Conservation (phyloP, 1,140 invertebrate genomes). For the Diachasmimorpha longicaudata region DNA sequence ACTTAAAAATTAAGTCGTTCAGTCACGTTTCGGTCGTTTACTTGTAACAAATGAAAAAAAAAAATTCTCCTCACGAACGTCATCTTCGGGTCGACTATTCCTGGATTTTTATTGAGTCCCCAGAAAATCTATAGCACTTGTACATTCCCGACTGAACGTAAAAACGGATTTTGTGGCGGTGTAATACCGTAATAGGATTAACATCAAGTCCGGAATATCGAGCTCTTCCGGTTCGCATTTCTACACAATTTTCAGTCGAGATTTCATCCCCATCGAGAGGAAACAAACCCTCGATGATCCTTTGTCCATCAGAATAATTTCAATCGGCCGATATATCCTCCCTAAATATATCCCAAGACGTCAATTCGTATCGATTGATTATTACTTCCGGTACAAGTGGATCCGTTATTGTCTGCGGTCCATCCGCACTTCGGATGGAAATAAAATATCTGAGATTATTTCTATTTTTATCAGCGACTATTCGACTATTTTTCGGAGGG, state of each 20-base stretch:
- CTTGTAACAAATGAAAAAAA: neutral
- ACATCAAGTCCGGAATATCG: neutral
- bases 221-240: neutral
- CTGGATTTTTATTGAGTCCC: too few species aligned
- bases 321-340: neutral
- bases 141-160: neutral
- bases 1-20: too few species aligned
- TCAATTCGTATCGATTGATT: too few species aligned
- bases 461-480: too few species aligned
- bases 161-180: conserved; percentile 22
- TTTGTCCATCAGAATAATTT: neutral
- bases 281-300: neutral
- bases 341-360: too few species aligned
- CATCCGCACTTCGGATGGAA: too few species aligned
- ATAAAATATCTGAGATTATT: too few species aligned
- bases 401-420: too few species aligned
- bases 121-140: neutral
- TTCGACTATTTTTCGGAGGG: neutral
- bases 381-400: too few species aligned
- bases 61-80: neutral
- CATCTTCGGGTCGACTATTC: too few species aligned
- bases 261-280: neutral
- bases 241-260: neutral
- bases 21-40: neutral
- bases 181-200: conserved; percentile 25